Evolutionary conservation across 2,113 vertebrate species (phyloP), one percentile per base, ranked within the genome.

Genomic region (Thermophis baileyi): DNA sequence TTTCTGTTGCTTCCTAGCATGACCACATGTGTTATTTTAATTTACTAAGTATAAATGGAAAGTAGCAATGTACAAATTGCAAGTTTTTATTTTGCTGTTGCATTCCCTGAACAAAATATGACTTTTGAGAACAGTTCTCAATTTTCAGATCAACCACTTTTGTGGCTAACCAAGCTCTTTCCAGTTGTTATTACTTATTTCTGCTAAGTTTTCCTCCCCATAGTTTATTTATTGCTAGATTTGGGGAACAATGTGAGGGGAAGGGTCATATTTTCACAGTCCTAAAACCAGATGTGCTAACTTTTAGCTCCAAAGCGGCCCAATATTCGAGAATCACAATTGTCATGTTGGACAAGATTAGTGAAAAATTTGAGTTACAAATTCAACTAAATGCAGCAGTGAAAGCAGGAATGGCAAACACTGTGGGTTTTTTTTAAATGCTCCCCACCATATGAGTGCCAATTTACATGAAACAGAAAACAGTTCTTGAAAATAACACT

Each of bases 121-220:
- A 92, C 94, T 94, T 60, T 55, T 85, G 57, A 91, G 90, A 18
- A 85, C 4, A 93, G 24, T 86, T 92, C 85, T 89, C 47, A 96
- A 93, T 97, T 96, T 97, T 96, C 92, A 95, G 90, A 95, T 96
- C 91, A 94, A n/a, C 1, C 69, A 81, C 47, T 92, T 92, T 96
- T 95, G 85, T 93, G 90, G 88, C 92, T 95, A 96, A 95, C 89
- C 90, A 85, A 95, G 89, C 85, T 91, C 44, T 96, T 97, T 95
- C 92, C 89, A 95, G 95, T 96, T 96, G 25, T 30, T 94, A 60
- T 86, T 10, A 89, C 89, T 96, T 96, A 89, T 96, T 95, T 95
- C 94, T 95, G 60, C 92, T 92, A 86, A 92, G 88, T 51, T 95
- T 87, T 1, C 12, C 20, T 20, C 4, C 6, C 44, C 12, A n/a